Conservation (phyloP, 2,113 vertebrate genomes). For the Microcebus ravelobensis region DNA sequence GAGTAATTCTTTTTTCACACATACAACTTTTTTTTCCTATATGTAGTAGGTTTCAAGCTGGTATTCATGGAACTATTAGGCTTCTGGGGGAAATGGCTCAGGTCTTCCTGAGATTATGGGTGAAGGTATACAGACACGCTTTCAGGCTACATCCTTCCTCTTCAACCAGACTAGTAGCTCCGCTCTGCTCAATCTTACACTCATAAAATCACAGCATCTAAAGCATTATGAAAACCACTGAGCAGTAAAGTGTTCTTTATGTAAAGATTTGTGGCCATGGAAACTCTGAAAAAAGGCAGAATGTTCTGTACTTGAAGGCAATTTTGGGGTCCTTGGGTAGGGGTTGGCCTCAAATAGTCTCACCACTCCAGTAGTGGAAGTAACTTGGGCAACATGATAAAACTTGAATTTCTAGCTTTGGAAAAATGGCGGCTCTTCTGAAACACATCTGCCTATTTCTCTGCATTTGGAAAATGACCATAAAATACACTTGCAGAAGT, state of each 20-base stretch:
- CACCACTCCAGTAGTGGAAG: not conserved
- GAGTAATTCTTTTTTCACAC: not conserved
- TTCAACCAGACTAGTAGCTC: not conserved
- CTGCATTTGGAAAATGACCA: conserved; percentile 30
- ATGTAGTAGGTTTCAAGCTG: not conserved
- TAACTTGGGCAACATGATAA: not conserved
- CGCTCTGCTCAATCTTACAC: not conserved
- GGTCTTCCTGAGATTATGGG: not conserved
- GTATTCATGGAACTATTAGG: not conserved
- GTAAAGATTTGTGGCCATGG: not conserved
- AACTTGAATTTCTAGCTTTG: not conserved
- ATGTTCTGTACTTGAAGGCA: not conserved
- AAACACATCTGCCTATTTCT: not conserved
- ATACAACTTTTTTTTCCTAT: not conserved
- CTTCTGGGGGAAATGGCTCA: not conserved
- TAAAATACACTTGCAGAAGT: not conserved
- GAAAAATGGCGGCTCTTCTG: not conserved
- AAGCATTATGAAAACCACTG: not conserved
- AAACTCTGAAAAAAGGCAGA: not conserved
- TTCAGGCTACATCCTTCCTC: fast-evolving
- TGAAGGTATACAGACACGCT: not conserved
- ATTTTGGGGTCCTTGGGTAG: not conserved
- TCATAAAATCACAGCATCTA: not conserved
- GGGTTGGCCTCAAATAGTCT: not conserved
- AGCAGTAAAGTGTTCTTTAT: not conserved